These are phyloP conservation scores for Epistrophe grossulariae DNA, from an alignment of 2,888 invertebrate species.

Conservation along the genomic window DNA sequence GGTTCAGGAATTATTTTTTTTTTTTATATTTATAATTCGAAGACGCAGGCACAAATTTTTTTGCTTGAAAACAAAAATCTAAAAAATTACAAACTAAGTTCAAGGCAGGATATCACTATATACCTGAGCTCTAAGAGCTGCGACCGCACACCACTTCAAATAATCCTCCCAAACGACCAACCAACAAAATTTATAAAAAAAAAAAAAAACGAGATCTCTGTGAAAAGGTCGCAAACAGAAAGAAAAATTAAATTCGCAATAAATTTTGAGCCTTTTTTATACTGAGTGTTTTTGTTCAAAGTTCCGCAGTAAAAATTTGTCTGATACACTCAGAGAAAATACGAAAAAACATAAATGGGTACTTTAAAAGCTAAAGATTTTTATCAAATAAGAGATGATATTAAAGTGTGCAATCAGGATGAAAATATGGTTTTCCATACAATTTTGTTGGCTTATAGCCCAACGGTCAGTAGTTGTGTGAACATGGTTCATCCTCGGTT, in stretches of 20 bases:
- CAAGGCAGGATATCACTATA: slow-evolving; percentile 43
- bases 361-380: too few relatives aligned
- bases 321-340: slow-evolving; percentile 29
- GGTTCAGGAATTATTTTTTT: slow-evolving; percentile 64
- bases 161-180: slow-evolving; percentile 41
- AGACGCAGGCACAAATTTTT: slow-evolving; percentile 40
- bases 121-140: slow-evolving; percentile 42
- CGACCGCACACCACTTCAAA: slow-evolving; percentile 64
- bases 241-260: slow-evolving; percentile 82
- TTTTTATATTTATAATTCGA: slow-evolving; percentile 60
- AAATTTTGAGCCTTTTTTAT: slow-evolving; percentile 78
- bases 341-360: too few relatives aligned
- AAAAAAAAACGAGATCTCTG: slow-evolving; percentile 26
- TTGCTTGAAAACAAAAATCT: slow-evolving; percentile 35
- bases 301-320: slow-evolving; percentile 50
- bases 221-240: slow-evolving; percentile 79
- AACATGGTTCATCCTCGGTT: too few relatives aligned
- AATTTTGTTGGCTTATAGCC: too few relatives aligned
- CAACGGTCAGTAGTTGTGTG: too few relatives aligned
- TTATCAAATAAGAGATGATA: too few relatives aligned
- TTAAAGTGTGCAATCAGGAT: too few relatives aligned
- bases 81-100: slow-evolving; percentile 45
- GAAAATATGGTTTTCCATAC: too few relatives aligned
- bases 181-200: background rate
- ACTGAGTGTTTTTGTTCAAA: slow-evolving; percentile 2